phyloP scores from a whole-genome alignment of 2,888 invertebrate genomes.

The Aspidiotus rigidus region DNA sequence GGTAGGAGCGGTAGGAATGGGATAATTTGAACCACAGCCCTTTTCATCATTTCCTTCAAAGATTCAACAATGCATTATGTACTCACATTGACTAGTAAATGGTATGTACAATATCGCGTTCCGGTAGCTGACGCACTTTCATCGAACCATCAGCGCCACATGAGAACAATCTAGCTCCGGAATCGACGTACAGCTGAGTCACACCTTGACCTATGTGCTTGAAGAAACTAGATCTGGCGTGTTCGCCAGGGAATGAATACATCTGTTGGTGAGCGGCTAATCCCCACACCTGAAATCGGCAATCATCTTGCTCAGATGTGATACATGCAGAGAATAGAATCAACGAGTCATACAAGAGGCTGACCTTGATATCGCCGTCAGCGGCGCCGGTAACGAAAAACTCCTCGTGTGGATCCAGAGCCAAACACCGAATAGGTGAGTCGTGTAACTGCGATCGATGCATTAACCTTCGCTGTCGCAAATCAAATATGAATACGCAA shows the following conservation, averaged over 20 bases:
- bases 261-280: constrained; percentile 72
- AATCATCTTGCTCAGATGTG: too few species aligned
- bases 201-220: constrained; percentile 95
- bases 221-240: constrained; percentile 92
- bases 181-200: constrained; percentile 87
- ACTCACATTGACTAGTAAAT: constrained; percentile 33
- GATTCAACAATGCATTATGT: too few species aligned
- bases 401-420: constrained; percentile 89
- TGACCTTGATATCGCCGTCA: constrained; percentile 83
- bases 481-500: constrained; percentile 91
- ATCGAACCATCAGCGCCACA: constrained; percentile 98
- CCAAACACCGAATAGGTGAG: constrained; percentile 85
- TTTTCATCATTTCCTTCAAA: too few species aligned
- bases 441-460: constrained; percentile 87
- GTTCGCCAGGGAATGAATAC: constrained; percentile 85
- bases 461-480: constrained; percentile 76
- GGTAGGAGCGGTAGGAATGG: too few species aligned
- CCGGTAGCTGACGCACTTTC: constrained; percentile 89
- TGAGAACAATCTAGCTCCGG: constrained; percentile 82
- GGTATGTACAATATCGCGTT: constrained; percentile 55
- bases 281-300: constrained; percentile 76
- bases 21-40: too few species aligned
- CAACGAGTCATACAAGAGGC: too few species aligned
- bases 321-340: too few species aligned
- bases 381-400: constrained; percentile 92